A percentile compares a stretch with the other conserved stretches of the same genome.
phyloP scores from a whole-genome alignment of 2,888 invertebrate species.

The Spialia ferax region DNA sequence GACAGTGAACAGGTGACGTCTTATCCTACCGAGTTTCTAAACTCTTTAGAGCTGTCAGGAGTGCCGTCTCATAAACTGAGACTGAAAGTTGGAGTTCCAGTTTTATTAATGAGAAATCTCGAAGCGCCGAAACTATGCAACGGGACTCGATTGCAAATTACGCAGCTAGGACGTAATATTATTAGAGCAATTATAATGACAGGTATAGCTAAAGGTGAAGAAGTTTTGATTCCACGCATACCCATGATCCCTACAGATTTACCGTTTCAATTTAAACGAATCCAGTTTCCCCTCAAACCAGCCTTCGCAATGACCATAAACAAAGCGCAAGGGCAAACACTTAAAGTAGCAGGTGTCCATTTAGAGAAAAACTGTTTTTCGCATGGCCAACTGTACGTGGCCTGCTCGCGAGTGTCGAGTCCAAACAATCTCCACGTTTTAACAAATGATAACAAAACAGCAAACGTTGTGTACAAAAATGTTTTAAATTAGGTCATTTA shows the following conservation, averaged over 20 bases:
- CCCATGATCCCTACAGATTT: slow-evolving; percentile 43
- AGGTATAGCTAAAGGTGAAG: slow-evolving; percentile 45
- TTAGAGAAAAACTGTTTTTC: slow-evolving; percentile 40
- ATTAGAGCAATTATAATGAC: slow-evolving; percentile 46
- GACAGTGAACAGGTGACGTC: background rate
- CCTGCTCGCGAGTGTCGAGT: slow-evolving; percentile 44
- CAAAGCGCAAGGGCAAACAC: slow-evolving; percentile 25
- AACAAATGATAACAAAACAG: slow-evolving; percentile 35
- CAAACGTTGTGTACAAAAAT: slow-evolving; percentile 25
- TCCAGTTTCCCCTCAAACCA: slow-evolving; percentile 12
- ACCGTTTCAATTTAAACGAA: slow-evolving; percentile 15
- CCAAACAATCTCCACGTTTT: slow-evolving; percentile 37
- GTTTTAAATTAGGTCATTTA: no score
- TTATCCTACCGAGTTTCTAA: background rate
- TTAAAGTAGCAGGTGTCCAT: slow-evolving; percentile 26
- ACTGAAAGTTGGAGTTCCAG: background rate
- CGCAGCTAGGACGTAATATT: slow-evolving; percentile 42
- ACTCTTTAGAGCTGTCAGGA: background rate
- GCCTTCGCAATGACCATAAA: background rate
- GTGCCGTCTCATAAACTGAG: background rate
- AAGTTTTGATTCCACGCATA: slow-evolving; percentile 48
- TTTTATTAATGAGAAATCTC: background rate
- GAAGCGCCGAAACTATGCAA: background rate
- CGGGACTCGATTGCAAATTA: background rate
- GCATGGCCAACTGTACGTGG: slow-evolving; percentile 46